phyloP scores from a whole-genome alignment of 2,113 vertebrate species.

The Tapirus terrestris region DNA sequence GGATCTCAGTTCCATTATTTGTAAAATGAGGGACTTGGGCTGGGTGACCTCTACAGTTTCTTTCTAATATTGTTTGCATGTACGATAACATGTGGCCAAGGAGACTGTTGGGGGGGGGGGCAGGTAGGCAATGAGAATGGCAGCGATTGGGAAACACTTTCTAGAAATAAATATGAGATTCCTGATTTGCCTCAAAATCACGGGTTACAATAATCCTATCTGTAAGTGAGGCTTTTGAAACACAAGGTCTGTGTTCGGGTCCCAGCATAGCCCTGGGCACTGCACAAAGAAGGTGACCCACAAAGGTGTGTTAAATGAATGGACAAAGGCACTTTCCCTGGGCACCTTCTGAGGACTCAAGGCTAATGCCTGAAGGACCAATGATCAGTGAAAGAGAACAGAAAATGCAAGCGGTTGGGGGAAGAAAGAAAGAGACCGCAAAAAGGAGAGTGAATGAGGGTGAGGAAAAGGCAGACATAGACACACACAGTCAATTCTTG shows the following conservation, averaged over 20 bases:
- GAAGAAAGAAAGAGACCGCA: background rate
- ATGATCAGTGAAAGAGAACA: background rate
- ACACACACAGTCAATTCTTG: background rate
- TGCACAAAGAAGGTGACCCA: background rate
- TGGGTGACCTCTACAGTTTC: background rate
- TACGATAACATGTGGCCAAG: background rate
- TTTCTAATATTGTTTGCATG: background rate
- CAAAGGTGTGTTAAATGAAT: background rate
- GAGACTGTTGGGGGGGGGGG: background rate
- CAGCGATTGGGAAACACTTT: background rate
- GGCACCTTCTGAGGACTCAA: background rate
- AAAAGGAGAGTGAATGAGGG: background rate
- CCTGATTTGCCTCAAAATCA: background rate
- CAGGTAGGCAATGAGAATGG: background rate
- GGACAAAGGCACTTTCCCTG: background rate
- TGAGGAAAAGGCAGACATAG: background rate
- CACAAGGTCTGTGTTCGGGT: background rate
- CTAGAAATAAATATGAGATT: background rate
- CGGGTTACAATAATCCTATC: background rate
- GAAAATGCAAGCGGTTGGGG: background rate
- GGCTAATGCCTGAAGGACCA: background rate
- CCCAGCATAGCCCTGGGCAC: background rate
- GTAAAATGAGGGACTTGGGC: background rate
- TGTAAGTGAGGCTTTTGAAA: background rate
- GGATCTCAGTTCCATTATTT: constrained; percentile 40